These are phyloP conservation scores for Nyctibius grandis DNA, from an alignment of 2,797 vertebrate genomes.

Conservation along the genomic window DNA sequence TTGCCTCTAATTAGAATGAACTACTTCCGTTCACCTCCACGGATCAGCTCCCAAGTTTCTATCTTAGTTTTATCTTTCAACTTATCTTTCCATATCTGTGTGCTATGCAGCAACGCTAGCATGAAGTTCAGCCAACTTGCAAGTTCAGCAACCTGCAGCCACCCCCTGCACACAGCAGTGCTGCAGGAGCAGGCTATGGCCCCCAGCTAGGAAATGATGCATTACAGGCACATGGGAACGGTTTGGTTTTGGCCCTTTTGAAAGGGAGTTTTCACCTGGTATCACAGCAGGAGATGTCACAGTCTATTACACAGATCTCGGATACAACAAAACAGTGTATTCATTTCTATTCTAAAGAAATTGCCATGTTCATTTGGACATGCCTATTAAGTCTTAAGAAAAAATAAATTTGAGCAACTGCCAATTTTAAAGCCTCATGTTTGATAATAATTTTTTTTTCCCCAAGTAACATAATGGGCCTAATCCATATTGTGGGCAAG, in stretches of 20 bases:
- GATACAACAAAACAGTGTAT: neutral
- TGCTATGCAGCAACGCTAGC: neutral
- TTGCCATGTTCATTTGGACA: conserved; percentile 20
- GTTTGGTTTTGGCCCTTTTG: neutral
- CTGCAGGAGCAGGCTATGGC: neutral
- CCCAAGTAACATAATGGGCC: neutral
- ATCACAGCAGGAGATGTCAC: conserved; percentile 33
- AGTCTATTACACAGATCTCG: neutral
- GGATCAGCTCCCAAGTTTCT: neutral
- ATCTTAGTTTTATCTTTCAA: neutral
- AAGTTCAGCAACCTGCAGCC: neutral
- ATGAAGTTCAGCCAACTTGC: neutral
- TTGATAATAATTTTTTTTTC: neutral
- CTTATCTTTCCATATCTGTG: accelerated
- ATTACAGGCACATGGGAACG: accelerated
- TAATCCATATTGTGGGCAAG: conserved; percentile 44
- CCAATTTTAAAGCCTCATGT: conserved; percentile 2
- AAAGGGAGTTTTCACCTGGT: conserved; percentile 9
- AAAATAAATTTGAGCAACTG: conserved; percentile 33
- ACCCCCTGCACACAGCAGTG: accelerated
- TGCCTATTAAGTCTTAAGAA: conserved; percentile 46
- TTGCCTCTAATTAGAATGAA: neutral
- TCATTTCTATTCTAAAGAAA: conserved; percentile 10
- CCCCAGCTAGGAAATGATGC: accelerated
- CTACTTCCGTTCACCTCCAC: neutral